Evolutionary conservation across 2,888 invertebrate species (phyloP).

Genomic region (Ophioninae sp.): DNA sequence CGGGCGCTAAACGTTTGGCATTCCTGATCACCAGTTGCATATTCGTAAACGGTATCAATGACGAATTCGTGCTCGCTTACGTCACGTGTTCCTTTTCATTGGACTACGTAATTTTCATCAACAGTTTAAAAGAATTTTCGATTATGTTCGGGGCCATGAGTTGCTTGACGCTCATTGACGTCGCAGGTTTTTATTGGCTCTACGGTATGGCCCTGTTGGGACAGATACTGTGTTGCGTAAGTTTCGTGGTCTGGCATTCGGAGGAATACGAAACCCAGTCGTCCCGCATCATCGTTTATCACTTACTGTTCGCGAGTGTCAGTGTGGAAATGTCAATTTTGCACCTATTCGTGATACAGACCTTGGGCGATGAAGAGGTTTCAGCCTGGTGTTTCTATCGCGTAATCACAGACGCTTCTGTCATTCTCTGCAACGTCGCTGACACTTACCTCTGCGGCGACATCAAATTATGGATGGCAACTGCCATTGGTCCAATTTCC

Average conservation of each 20-base stretch:
- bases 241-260: constrained; percentile 36
- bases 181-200: constrained; percentile 51
- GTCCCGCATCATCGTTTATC: constrained; percentile 37
- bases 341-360: constrained; percentile 48
- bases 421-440: constrained; percentile 11
- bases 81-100: constrained; percentile 27
- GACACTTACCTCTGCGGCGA: constrained; percentile 39
- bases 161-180: constrained; percentile 47
- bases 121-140: constrained; percentile 28
- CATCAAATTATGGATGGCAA: constrained; percentile 49
- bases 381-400: constrained; percentile 59
- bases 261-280: neutral
- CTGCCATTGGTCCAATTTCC: constrained; percentile 35
- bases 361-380: constrained; percentile 55
- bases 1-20: constrained; percentile 38
- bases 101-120: constrained; percentile 27
- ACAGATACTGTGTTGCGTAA: constrained; percentile 25
- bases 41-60: constrained; percentile 23
- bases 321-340: constrained; percentile 45
- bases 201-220: constrained; percentile 26
- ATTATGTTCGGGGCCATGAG: constrained; percentile 53
- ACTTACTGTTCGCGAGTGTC: constrained; percentile 39
- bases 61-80: constrained; percentile 46
- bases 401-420: constrained; percentile 22
- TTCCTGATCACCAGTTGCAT: constrained; percentile 29